Evolutionary conservation across 2,888 invertebrate species (phyloP).

Genomic region (Eulithis testata): DNA sequence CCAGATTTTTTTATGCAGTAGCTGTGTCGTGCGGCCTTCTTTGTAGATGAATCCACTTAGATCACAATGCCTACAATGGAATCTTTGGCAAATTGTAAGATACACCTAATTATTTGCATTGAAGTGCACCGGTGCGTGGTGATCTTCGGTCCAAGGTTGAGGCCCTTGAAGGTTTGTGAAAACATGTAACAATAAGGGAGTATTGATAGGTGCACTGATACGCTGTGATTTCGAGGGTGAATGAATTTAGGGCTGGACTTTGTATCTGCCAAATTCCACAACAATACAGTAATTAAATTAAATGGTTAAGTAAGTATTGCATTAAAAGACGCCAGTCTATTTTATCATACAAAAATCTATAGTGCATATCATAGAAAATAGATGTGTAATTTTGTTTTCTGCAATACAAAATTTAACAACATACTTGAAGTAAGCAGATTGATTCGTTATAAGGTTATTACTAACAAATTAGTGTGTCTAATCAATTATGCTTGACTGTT

Average conservation of each 20-base stretch:
- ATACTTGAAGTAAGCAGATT: conserved; percentile 44
- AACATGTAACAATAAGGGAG: conserved; percentile 72
- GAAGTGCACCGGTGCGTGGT: conserved; percentile 70
- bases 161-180: conserved; percentile 79
- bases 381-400: neutral
- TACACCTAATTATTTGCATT: conserved; percentile 82
- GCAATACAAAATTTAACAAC: neutral
- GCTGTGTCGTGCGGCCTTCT: conserved; percentile 73
- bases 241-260: conserved; percentile 23
- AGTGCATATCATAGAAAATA: too few relatives aligned
- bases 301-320: too few relatives aligned
- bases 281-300: neutral
- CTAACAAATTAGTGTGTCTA: conserved; percentile 68
- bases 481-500: conserved; percentile 71
- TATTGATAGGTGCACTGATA: conserved; percentile 62
- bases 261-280: neutral
- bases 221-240: conserved; percentile 42
- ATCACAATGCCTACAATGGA: conserved; percentile 74
- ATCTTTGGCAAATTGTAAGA: conserved; percentile 84
- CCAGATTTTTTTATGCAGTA: conserved; percentile 51
- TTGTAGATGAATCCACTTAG: conserved; percentile 81
- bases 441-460: conserved; percentile 60
- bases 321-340: too few relatives aligned
- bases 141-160: conserved; percentile 61
- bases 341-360: too few relatives aligned